A percentile compares a stretch with the other conserved stretches of the same genome.
Conservation (phyloP, 2,113 vertebrate species). For the Chamaetylas fuelleborni region DNA sequence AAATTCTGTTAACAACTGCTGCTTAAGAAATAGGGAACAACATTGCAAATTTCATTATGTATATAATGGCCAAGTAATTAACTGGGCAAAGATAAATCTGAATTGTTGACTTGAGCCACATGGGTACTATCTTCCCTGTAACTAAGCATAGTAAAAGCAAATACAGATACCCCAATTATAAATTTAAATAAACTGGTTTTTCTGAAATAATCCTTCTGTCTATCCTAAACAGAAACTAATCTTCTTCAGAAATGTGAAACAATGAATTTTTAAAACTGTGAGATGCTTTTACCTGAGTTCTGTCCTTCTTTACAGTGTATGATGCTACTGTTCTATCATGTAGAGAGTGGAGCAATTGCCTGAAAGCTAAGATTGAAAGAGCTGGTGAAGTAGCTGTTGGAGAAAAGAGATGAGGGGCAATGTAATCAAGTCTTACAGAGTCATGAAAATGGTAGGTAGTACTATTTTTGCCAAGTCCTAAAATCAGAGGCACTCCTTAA, state of each 20-base stretch:
- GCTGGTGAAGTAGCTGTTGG: background rate
- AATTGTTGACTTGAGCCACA: background rate
- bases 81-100: background rate
- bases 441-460: background rate
- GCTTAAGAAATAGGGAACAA: background rate
- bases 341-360: background rate
- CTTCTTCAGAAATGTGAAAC: background rate
- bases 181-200: background rate
- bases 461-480: background rate
- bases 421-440: background rate
- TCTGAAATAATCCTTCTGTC: background rate
- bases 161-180: background rate
- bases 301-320: background rate
- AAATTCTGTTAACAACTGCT: background rate
- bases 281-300: background rate
- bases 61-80: background rate
- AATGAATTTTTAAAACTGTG: background rate
- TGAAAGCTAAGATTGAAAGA: background rate
- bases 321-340: background rate
- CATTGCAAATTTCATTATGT: background rate
- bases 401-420: background rate
- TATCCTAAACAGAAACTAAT: background rate
- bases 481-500: background rate
- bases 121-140: background rate
- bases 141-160: background rate